Base-by-base conservation (phyloP, 2,888 invertebrate species). In the Drosophila infuscata region DNA sequence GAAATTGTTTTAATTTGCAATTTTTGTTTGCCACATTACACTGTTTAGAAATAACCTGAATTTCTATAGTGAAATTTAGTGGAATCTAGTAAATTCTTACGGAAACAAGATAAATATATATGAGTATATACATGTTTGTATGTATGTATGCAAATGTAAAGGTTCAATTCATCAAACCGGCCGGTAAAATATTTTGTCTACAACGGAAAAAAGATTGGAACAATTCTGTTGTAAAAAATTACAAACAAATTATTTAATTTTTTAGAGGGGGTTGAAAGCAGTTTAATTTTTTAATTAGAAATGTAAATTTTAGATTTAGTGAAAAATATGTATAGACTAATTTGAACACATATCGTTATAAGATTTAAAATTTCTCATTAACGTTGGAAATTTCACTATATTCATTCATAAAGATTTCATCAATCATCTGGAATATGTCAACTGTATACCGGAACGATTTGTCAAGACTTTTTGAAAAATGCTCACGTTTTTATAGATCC, bases 401-500 rank as follows among this genome's bases (percentile, higher is more conserved):
- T 46, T 38, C 29, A 4, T 49, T 30, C 32, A 15, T 48, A 9
- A 30, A 87, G 86, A n/a, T 84, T 89, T 64, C 70, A 92, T 76
- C 87, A 91, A 63, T 91, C 90, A n/a, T 73, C 91, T 30, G 93
- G 93, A 25, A 92, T 96, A 82, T 96, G 96, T 85, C 96, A 98
- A 94, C 93, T 96, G 33, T 99, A 99, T 93, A 94, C 95, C 62
- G 98, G 99, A 2, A 95, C 94, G 72, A 96, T 96, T 9, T 99
- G 99, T 93, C 95, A 95, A 62, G 94, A 95, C 67, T 97, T 96
- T 92, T 94, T 99, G 63, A 95, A 95, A 71, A 96, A 97, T 84
- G 95, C 96, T 82, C 96, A 96, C 88, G 97, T 99, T 54, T 99
- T 97, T 91, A 97, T 99, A 79, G 96, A 97, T 49, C 96, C 96